These are phyloP conservation scores for Schizotus pectinicornis DNA, from an alignment of 2,888 invertebrate species.

Conservation along the genomic window DNA sequence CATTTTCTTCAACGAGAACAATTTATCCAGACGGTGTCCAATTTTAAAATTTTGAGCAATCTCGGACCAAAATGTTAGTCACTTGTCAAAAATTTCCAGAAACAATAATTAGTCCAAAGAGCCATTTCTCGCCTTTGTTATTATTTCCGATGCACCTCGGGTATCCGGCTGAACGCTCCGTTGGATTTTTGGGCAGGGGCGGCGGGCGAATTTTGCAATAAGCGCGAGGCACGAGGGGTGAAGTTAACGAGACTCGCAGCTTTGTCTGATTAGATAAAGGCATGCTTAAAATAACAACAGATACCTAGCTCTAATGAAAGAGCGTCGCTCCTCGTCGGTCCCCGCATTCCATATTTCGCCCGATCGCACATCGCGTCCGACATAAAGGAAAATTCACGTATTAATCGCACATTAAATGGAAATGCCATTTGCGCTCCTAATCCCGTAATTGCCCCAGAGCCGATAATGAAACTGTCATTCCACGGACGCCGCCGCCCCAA, in stretches of 20 bases:
- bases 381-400: slow-evolving; percentile 52
- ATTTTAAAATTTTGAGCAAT: not conserved
- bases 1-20: no score
- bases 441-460: slow-evolving; percentile 49
- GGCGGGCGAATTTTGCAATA: slow-evolving; percentile 27
- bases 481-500: no score
- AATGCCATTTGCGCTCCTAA: slow-evolving; percentile 49
- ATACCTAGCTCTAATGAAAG: slow-evolving; percentile 60
- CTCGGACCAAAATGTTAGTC: slow-evolving; percentile 18
- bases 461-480: slow-evolving; percentile 46
- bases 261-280: slow-evolving; percentile 62
- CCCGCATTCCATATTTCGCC: slow-evolving; percentile 49
- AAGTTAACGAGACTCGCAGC: slow-evolving; percentile 52
- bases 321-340: slow-evolving; percentile 36
- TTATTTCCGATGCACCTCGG: no score
- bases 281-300: slow-evolving; percentile 61
- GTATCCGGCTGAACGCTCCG: slow-evolving; percentile 11
- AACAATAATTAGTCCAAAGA: not conserved
- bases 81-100: not conserved
- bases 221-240: slow-evolving; percentile 28
- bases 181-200: slow-evolving; percentile 25
- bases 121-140: no score
- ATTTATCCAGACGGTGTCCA: no score
- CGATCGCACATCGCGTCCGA: slow-evolving; percentile 49
- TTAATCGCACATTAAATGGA: slow-evolving; percentile 52